Percentiles rank a stretch among this genome's conserved stretches.
Conservation (phyloP, 2,888 invertebrate genomes). For the Caenorhabditis japonica region DNA sequence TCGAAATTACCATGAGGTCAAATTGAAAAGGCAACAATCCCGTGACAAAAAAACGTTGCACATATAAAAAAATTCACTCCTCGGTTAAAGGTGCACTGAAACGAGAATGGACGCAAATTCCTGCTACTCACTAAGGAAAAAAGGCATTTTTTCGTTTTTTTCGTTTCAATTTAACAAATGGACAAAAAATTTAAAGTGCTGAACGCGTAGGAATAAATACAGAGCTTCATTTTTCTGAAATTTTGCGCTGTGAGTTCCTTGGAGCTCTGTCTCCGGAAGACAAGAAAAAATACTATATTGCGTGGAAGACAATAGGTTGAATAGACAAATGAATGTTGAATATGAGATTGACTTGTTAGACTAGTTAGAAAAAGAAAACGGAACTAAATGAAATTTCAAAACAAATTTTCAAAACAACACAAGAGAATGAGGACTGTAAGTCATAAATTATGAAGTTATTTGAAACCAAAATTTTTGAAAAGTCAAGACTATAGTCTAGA, state of each 20-base stretch:
- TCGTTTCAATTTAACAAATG: slow-evolving; percentile 48
- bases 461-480: not conserved
- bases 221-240: too few relatives aligned
- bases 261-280: not conserved
- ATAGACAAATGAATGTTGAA: slow-evolving; percentile 18
- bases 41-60: not conserved
- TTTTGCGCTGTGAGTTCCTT: too few relatives aligned
- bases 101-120: slow-evolving; percentile 12
- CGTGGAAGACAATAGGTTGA: slow-evolving; percentile 42
- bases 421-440: too few relatives aligned
- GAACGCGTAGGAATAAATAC: too few relatives aligned
- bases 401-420: too few relatives aligned
- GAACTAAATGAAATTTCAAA: too few relatives aligned
- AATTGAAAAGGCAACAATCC: slow-evolving; percentile 20
- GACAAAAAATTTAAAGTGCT: slow-evolving; percentile 8
- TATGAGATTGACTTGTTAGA: too few relatives aligned
- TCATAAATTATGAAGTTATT: too few relatives aligned
- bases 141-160: slow-evolving; percentile 24
- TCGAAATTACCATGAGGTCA: slow-evolving; percentile 24
- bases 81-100: slow-evolving; percentile 23
- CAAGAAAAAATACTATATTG: slow-evolving; percentile 11
- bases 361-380: too few relatives aligned
- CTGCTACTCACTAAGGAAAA: not conserved
- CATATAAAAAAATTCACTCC: slow-evolving; percentile 15
- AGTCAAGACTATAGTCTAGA: slow-evolving; percentile 5